These are phyloP conservation scores for Bactericera cockerelli DNA, from an alignment of 1,140 invertebrate genomes.

Conservation along the genomic window DNA sequence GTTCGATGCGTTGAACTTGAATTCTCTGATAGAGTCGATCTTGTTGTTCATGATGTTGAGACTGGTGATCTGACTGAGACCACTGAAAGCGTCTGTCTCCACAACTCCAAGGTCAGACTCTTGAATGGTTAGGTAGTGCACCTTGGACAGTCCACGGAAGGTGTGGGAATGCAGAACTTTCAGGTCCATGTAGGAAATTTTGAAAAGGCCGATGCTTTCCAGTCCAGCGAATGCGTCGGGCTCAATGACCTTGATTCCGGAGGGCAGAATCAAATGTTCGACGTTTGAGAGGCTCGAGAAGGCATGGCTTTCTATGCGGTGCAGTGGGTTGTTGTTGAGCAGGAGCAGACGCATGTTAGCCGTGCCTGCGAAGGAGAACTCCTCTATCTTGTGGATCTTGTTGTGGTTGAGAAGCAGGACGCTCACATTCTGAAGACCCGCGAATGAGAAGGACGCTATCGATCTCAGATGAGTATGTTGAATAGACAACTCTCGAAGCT, in stretches of 20 bases:
- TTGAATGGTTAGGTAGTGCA: slow-evolving; percentile 52
- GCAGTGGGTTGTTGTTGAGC: slow-evolving; percentile 57
- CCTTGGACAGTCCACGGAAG: slow-evolving; percentile 55
- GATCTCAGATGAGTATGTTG: slow-evolving; percentile 59
- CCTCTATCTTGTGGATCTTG: slow-evolving; percentile 57
- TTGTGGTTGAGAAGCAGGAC: slow-evolving; percentile 59
- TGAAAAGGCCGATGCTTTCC: slow-evolving; percentile 55
- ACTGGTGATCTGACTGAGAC: slow-evolving; percentile 44
- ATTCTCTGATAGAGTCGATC: slow-evolving; percentile 50
- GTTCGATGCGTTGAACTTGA: slow-evolving; percentile 28
- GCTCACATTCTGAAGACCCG: slow-evolving; percentile 61
- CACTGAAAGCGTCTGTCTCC: slow-evolving; percentile 50
- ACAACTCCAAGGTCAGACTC: slow-evolving; percentile 64
- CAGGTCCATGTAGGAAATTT: slow-evolving; percentile 66
- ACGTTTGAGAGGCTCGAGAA: slow-evolving; percentile 57
- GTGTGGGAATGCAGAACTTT: slow-evolving; percentile 47
- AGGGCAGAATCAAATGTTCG: slow-evolving; percentile 53
- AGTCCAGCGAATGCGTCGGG: slow-evolving; percentile 63
- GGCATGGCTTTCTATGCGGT: slow-evolving; percentile 39
- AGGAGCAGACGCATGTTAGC: slow-evolving; percentile 59
- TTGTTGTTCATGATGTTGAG: slow-evolving; percentile 67
- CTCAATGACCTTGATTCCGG: slow-evolving; percentile 54
- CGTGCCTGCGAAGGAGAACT: slow-evolving; percentile 64
- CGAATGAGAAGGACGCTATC: slow-evolving; percentile 62
- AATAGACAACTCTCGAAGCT: slow-evolving; percentile 57